Evolutionary conservation across 1,140 invertebrate genomes (phyloP).

Genomic region (Oryctes rhinoceros): DNA sequence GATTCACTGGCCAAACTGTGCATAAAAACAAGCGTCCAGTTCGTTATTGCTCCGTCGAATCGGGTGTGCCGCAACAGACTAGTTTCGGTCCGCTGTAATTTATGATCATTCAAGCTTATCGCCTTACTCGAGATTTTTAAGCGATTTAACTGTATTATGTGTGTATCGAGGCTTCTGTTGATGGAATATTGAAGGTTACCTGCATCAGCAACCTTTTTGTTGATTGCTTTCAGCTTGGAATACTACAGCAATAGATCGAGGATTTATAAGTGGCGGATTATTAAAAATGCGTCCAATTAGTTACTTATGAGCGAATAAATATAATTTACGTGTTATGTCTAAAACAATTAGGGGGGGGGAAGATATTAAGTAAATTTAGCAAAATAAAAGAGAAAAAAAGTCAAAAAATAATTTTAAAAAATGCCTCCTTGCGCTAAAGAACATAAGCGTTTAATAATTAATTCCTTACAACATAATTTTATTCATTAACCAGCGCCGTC

Average conservation of each 20-base stretch:
- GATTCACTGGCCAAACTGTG: slow-evolving; percentile 33
- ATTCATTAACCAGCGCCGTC: background rate
- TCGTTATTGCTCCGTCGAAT: background rate
- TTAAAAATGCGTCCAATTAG: background rate
- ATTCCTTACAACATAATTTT: no score
- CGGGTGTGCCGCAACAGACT: background rate
- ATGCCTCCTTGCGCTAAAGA: background rate
- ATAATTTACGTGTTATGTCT: no score
- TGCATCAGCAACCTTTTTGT: background rate
- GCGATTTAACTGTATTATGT: slow-evolving; percentile 8
- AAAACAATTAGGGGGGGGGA: no score
- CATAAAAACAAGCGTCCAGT: background rate
- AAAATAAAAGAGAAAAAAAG: no score
- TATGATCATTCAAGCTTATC: slow-evolving; percentile 30
- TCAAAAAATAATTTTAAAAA: no score
- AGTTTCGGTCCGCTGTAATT: background rate
- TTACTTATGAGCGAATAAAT: no score
- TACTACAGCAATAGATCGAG: background rate
- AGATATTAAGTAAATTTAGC: no score
- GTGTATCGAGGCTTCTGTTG: background rate
- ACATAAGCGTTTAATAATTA: no score
- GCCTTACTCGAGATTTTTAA: slow-evolving; percentile 29
- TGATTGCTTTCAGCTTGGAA: background rate
- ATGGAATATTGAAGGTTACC: background rate
- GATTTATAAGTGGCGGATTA: background rate